Evolutionary conservation across 2,113 vertebrate species (phyloP), one percentile per base, ranked within the genome.

Genomic region (Aythya baeri): DNA sequence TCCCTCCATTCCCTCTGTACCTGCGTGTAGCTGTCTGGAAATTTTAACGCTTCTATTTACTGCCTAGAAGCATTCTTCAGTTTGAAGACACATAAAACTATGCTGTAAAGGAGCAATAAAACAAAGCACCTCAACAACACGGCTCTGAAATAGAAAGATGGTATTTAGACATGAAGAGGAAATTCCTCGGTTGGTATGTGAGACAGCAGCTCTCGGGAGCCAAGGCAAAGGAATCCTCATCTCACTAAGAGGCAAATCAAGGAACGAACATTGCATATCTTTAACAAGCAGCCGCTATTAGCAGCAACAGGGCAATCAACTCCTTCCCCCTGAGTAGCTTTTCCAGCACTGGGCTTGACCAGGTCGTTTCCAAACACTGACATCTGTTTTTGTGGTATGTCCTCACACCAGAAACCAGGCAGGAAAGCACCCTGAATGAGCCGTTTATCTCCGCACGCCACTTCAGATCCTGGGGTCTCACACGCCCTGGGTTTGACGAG

Each of bases 91-190:
- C 21, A 59, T 50, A 52, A 80, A 41, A 14, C 8, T 2, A 61
- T 4, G 4, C 81, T 84, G 74, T 52, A 72, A 55, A 62, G 72
- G 58, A 85, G 74, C 67, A 73, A 41, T 34, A 32, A 32, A 49
- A 87, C 25, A 15, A 83, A 95, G 57, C 6, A 3, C 65, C 46
- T 55, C 0, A 1, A 11, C 11, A 72, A 81, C 0, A 2, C 17
- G 20, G 83, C 74, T 86, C 86, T 57, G 83, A 84, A 78, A 70
- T 1, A 29, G 31, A 62, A 29, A 50, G 76, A 91, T 85, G 93
- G 78, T 93, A 92, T 94, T 88, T 86, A 75, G 88, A 93, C 27
- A 18, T 16, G 50, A 78, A 86, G 77, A 92, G 92, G 95, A 94
- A 96, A 90, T 65, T 2, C 29, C 86, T 72, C 29, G 43, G 77